Percentiles rank a stretch among this genome's conserved stretches.
phyloP scores from a whole-genome alignment of 2,888 invertebrate species.

The Marasmarcha lunaedactyla region DNA sequence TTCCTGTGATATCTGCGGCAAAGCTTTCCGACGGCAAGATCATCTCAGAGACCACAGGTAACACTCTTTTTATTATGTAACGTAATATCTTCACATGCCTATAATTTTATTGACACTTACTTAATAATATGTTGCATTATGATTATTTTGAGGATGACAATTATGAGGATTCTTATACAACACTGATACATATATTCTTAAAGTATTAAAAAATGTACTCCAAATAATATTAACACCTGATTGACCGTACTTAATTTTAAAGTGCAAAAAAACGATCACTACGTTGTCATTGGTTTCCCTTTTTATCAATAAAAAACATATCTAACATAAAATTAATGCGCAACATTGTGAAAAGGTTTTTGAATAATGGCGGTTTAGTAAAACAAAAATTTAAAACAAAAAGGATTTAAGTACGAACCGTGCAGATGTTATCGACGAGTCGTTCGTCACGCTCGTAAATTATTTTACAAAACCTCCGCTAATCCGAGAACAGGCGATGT shows the following conservation, averaged over 20 bases:
- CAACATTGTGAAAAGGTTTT: conserved; percentile 54
- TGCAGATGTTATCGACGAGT: conserved; percentile 64
- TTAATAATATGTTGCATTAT: too few relatives aligned
- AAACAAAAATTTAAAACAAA: conserved; percentile 52
- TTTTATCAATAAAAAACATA: conserved; percentile 50
- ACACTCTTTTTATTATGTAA: conserved; percentile 16
- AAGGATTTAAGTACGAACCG: conserved; percentile 60
- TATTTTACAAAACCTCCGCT: conserved; percentile 65
- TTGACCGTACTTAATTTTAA: too few relatives aligned
- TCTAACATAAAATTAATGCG: conserved; percentile 23
- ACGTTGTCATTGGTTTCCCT: too few relatives aligned
- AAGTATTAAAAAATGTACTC: too few relatives aligned
- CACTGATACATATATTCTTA: too few relatives aligned
- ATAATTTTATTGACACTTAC: too few relatives aligned
- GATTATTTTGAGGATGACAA: too few relatives aligned
- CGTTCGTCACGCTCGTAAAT: conserved; percentile 69
- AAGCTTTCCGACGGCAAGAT: conserved; percentile 97
- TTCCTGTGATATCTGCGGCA: conserved; percentile 97
- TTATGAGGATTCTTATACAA: too few relatives aligned
- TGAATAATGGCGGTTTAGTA: conserved; percentile 61
- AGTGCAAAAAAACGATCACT: too few relatives aligned
- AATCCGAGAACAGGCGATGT: conserved; percentile 58
- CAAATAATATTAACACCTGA: too few relatives aligned
- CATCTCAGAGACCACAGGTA: conserved; percentile 94
- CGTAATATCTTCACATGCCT: too few relatives aligned